Conservation (phyloP, 2,888 invertebrate genomes). For the Brachyptera putata region DNA sequence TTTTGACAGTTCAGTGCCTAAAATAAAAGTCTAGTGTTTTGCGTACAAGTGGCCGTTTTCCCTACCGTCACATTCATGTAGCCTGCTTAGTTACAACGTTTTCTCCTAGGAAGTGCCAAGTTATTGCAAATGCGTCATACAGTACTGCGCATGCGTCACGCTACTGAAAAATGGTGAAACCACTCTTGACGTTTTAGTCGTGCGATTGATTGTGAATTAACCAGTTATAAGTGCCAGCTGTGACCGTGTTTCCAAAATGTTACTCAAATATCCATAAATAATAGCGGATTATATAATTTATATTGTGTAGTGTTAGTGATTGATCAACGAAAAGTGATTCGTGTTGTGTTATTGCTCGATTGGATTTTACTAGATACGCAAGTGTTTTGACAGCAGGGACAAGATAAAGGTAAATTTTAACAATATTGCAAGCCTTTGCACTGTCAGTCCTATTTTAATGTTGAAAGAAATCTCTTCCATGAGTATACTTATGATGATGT, state of each 20-base stretch:
- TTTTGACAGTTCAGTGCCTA: background rate
- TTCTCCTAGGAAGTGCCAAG: too few species aligned
- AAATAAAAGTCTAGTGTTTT: background rate
- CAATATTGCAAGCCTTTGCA: too few species aligned
- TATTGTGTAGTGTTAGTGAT: background rate
- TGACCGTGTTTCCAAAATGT: conserved; percentile 7
- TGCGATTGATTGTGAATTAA: background rate
- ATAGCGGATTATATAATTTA: background rate
- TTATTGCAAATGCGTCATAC: too few species aligned
- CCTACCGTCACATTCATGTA: too few species aligned
- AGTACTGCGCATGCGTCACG: too few species aligned
- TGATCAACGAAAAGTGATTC: background rate
- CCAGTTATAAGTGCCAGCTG: background rate
- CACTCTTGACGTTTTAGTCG: background rate
- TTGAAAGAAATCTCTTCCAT: too few species aligned
- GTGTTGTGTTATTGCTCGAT: background rate
- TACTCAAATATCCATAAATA: background rate
- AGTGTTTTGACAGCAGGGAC: conserved; percentile 10
- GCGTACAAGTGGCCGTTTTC: too few species aligned
- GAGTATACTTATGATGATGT: too few species aligned
- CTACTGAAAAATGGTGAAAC: conserved; percentile 15
- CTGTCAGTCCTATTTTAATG: too few species aligned
- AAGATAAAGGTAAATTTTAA: background rate
- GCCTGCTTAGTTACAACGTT: too few species aligned
- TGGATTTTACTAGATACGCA: conserved; percentile 7